Evolutionary conservation across 2,113 vertebrate species (phyloP), one percentile per base, ranked within the genome.

Genomic region (Oreamnos americanus): DNA sequence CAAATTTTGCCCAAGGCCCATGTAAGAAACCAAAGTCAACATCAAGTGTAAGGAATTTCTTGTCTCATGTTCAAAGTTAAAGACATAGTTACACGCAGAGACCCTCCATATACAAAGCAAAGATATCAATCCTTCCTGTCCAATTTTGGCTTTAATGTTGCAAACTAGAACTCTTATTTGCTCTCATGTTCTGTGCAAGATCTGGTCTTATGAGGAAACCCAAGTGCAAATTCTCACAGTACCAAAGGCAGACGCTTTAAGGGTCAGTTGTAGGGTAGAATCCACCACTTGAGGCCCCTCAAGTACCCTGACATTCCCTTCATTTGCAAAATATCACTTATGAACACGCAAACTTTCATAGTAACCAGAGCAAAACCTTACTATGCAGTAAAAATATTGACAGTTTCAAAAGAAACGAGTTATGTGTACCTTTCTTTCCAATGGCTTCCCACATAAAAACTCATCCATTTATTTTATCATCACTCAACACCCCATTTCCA

Each of bases 11-110:
- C 71, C 57, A 67, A 94, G 10, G 91, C 93, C 92, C 94, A 58
- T 78, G 6, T 3, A 87, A 98, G 84, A 94, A 94, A 76, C 53
- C 88, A 96, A 94, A 97, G 90, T 94, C 51, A 43, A 81, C 84
- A 21, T 94, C 58, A 95, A 55, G 94, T 67, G 55, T 92, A 95
- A 94, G 53, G 15, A 51, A 5, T 55, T 12, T 49, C 19, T 85
- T 76, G 12, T 83, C 84, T 81, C 67, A 45, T 51, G 4, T 1
- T 36, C 71, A 82, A 26, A 45, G 51, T 33, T 15, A n/a, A 39
- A 57, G 62, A 58, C 17, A 6, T 11, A 14, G 17, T 30, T 57
- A 26, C 25, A 25, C 76, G 39, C 4, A 25, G 8, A 45, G 10
- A 23, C 11, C 28, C 3, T 86, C 5, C 39, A 6, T 30, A 11